A percentile compares a stretch with the other conserved stretches of the same genome.
Evolutionary conservation across 2,113 vertebrate species (phyloP).

Genomic region (Dromas ardeola): DNA sequence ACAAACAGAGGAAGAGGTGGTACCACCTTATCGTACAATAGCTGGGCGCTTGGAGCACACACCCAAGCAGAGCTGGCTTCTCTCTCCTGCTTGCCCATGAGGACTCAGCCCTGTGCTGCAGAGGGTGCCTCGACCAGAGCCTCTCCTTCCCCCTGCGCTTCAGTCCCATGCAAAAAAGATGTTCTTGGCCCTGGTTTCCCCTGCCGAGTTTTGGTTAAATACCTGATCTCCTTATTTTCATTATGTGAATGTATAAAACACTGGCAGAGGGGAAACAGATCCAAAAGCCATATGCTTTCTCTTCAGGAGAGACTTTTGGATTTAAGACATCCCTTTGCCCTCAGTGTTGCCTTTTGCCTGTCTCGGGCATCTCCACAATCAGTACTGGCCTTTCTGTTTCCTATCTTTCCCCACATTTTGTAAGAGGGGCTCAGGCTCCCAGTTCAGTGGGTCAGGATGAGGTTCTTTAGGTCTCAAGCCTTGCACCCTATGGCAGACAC

Average conservation of each 20-base stretch:
- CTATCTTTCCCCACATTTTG: background rate
- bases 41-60: background rate
- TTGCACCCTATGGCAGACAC: background rate
- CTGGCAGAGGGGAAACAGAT: background rate
- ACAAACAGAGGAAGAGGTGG: slow-evolving; percentile 67
- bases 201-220: background rate
- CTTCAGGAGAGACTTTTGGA: background rate
- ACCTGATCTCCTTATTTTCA: slow-evolving; percentile 1
- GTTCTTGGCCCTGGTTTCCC: background rate
- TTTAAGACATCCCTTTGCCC: background rate
- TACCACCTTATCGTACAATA: slow-evolving; percentile 29
- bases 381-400: background rate
- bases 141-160: background rate
- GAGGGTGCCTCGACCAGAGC: background rate
- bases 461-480: background rate
- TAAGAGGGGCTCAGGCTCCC: background rate
- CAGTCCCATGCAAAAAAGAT: background rate
- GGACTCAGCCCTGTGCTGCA: background rate
- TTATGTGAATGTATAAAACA: background rate
- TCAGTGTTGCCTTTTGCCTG: background rate
- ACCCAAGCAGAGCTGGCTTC: slow-evolving; percentile 37
- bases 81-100: background rate
- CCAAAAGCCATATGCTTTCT: background rate
- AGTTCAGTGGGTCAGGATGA: background rate
- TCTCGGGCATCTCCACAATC: background rate